These are phyloP conservation scores for Acrossocheilus wenchowensis DNA, from an alignment of 2,797 vertebrate genomes.

Conservation along the genomic window DNA sequence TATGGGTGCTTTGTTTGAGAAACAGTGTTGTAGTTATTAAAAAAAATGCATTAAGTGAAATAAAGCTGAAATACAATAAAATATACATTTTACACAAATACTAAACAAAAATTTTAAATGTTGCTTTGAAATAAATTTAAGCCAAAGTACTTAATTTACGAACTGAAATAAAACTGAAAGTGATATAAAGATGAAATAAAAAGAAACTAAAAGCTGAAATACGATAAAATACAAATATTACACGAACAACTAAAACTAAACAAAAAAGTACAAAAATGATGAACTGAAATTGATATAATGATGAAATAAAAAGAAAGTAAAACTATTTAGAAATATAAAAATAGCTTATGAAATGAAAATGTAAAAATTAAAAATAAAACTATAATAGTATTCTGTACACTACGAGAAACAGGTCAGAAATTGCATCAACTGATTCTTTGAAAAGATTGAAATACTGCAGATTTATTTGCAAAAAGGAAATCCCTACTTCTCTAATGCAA, in stretches of 20 bases:
- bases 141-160: background rate
- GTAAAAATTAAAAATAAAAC: background rate
- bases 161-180: background rate
- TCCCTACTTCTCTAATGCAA: background rate
- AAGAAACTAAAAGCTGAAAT: background rate
- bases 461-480: too few relatives aligned
- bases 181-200: background rate
- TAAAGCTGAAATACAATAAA: too few relatives aligned
- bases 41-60: too few relatives aligned
- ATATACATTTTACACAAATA: background rate
- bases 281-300: background rate
- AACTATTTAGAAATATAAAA: background rate
- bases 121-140: background rate
- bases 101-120: background rate
- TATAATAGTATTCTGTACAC: background rate
- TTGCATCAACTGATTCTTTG: background rate
- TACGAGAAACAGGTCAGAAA: background rate
- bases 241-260: background rate
- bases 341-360: background rate
- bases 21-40: background rate
- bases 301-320: background rate
- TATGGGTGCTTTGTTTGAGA: background rate
- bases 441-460: background rate
- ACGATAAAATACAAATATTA: background rate
- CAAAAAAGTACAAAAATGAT: background rate